Percentiles rank a stretch among this genome's conserved stretches.
These are phyloP conservation scores for Campoplex capitator DNA, from an alignment of 2,888 invertebrate genomes.

Conservation along the genomic window DNA sequence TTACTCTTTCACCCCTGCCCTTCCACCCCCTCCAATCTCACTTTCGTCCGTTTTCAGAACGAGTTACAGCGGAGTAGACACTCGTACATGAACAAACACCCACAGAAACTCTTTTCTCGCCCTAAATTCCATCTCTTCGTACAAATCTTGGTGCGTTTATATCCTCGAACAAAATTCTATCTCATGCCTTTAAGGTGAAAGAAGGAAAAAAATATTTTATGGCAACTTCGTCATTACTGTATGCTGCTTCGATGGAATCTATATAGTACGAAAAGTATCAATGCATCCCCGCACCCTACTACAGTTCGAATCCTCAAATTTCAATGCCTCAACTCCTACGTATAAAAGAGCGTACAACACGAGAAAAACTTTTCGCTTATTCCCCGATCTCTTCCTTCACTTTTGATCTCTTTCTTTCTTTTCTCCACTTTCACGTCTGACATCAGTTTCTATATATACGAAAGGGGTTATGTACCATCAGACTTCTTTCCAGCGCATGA, in stretches of 20 bases:
- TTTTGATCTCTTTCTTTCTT: background rate
- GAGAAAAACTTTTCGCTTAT: constrained; percentile 44
- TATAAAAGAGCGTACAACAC: constrained; percentile 2
- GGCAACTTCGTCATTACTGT: constrained; percentile 46
- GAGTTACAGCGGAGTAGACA: constrained; percentile 30
- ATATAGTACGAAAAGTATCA: constrained; percentile 25
- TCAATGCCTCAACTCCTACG: constrained; percentile 37
- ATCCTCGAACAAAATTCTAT: constrained; percentile 12
- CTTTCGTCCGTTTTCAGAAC: constrained; percentile 48
- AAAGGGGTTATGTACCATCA: constrained; percentile 20
- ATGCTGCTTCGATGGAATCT: background rate
- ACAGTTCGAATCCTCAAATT: constrained; percentile 41
- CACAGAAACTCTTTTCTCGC: constrained; percentile 3
- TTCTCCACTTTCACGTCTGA: constrained; percentile 9
- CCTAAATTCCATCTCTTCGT: constrained; percentile 43
- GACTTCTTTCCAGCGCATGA: constrained; percentile 12
- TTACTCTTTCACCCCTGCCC: background rate
- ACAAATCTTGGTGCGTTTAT: constrained; percentile 56
- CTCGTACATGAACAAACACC: constrained; percentile 2
- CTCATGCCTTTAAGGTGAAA: background rate
- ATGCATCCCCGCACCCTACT: constrained; percentile 1
- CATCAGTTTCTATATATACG: constrained; percentile 1
- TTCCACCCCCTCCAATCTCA: background rate
- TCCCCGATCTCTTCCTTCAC: constrained; percentile 6
- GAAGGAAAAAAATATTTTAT: constrained; percentile 35